Percentiles rank a stretch among this genome's conserved stretches.
These are phyloP conservation scores for Pachliopta kotzebuea DNA, from an alignment of 2,888 invertebrate species.

Conservation along the genomic window DNA sequence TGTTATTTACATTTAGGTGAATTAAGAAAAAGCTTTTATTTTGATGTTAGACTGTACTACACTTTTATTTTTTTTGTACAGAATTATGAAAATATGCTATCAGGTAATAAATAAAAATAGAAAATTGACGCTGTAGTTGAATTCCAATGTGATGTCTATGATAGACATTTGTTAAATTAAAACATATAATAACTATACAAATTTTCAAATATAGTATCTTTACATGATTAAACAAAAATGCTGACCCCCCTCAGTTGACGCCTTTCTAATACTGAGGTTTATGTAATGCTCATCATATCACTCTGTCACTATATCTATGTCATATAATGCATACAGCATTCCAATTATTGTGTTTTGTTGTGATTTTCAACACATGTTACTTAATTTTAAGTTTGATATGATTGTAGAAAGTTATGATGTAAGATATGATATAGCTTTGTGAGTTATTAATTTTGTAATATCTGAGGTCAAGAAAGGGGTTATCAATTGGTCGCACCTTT, in stretches of 20 bases:
- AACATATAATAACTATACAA: background rate
- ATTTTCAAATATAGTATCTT: slow-evolving; percentile 4
- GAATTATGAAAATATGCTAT: too few relatives aligned
- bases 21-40: too few relatives aligned
- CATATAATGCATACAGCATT: slow-evolving; percentile 14
- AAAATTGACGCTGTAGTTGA: too few relatives aligned
- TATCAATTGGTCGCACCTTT: too few relatives aligned
- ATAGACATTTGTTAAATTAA: background rate
- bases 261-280: slow-evolving; percentile 49
- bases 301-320: slow-evolving; percentile 27
- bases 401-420: background rate
- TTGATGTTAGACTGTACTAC: too few relatives aligned
- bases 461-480: too few relatives aligned
- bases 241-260: slow-evolving; percentile 38
- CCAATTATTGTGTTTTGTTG: background rate
- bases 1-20: too few relatives aligned
- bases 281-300: slow-evolving; percentile 41
- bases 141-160: too few relatives aligned
- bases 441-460: too few relatives aligned
- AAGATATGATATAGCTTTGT: background rate
- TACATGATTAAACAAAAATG: slow-evolving; percentile 29
- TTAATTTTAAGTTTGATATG: background rate
- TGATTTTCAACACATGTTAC: background rate
- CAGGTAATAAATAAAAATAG: too few relatives aligned
- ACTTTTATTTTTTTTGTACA: too few relatives aligned